Evolutionary conservation across 23 tunicate species (phyloP).

Genomic region (Corella eumyota): DNA sequence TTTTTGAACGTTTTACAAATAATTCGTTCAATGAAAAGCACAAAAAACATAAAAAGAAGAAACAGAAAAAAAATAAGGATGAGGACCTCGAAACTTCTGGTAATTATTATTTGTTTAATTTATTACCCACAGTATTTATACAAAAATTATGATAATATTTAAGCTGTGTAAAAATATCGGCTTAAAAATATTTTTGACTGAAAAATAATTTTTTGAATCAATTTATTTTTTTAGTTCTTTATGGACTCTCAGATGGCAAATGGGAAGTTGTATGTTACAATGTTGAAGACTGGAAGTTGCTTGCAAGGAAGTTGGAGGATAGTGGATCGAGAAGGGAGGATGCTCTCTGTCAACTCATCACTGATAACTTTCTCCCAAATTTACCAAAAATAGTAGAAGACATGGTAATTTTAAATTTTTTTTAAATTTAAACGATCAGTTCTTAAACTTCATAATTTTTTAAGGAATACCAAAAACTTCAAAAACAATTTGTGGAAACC

Average conservation of each 20-base stretch:
- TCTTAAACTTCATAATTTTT: neutral
- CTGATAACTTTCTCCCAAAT: conserved; percentile 86
- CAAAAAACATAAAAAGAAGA: neutral
- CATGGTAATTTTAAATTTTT: conserved; percentile 30
- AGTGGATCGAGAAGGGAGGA: conserved; percentile 44
- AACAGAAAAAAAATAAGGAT: conserved; percentile 1
- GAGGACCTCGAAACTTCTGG: neutral
- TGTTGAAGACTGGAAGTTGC: conserved; percentile 71
- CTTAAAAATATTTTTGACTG: neutral
- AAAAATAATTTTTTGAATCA: neutral
- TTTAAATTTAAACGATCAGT: too few relatives aligned
- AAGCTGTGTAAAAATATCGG: neutral
- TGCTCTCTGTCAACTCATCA: conserved; percentile 65
- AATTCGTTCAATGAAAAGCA: too few relatives aligned
- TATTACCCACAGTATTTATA: neutral
- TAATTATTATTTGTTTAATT: conserved; percentile 1
- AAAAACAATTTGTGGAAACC: conserved; percentile 44
- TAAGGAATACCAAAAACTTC: conserved; percentile 52
- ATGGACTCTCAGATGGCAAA: conserved; percentile 20
- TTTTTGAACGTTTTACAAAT: too few relatives aligned
- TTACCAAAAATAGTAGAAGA: conserved; percentile 87
- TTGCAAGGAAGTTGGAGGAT: conserved; percentile 39
- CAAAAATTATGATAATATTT: neutral
- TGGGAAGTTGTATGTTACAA: conserved; percentile 92
- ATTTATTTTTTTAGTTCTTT: neutral